These are phyloP conservation scores for Pholis gunnellus DNA, from an alignment of 2,113 vertebrate genomes.

Conservation along the genomic window DNA sequence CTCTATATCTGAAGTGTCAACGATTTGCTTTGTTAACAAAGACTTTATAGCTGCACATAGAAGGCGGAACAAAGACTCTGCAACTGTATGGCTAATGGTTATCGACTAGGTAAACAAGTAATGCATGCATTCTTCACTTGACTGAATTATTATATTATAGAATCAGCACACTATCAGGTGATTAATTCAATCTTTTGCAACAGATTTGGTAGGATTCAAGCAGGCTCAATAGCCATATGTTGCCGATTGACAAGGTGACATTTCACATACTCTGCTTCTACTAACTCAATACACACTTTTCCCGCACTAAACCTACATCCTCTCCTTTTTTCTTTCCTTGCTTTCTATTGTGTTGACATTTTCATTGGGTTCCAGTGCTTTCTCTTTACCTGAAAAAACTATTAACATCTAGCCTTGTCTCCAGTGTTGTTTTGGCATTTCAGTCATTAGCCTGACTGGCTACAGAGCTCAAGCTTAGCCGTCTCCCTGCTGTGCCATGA, in stretches of 20 bases:
- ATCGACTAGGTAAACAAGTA: not conserved
- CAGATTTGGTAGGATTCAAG: not conserved
- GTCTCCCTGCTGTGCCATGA: slow-evolving; percentile 17
- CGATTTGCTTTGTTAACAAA: not conserved
- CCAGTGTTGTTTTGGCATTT: slow-evolving; percentile 37
- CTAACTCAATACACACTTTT: not conserved
- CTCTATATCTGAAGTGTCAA: not conserved
- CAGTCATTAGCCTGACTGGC: slow-evolving; percentile 45
- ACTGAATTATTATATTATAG: not conserved
- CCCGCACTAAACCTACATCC: not conserved
- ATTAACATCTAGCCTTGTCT: slow-evolving; percentile 15
- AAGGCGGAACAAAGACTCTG: not conserved
- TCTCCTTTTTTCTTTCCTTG: not conserved
- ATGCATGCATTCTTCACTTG: not conserved
- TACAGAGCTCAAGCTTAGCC: slow-evolving; percentile 7
- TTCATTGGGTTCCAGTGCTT: not conserved
- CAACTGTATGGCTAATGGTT: not conserved
- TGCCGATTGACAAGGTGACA: not conserved
- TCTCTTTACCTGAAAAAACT: slow-evolving; percentile 17
- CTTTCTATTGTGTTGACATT: slow-evolving; percentile 4
- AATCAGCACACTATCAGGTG: not conserved
- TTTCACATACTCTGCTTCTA: not conserved
- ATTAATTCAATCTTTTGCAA: not conserved
- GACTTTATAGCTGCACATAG: not conserved
- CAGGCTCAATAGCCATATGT: not conserved